Evolutionary conservation across 2,888 invertebrate species (phyloP), one percentile per base, ranked within the genome.

Genomic region (Leptinotarsa tumamoca): DNA sequence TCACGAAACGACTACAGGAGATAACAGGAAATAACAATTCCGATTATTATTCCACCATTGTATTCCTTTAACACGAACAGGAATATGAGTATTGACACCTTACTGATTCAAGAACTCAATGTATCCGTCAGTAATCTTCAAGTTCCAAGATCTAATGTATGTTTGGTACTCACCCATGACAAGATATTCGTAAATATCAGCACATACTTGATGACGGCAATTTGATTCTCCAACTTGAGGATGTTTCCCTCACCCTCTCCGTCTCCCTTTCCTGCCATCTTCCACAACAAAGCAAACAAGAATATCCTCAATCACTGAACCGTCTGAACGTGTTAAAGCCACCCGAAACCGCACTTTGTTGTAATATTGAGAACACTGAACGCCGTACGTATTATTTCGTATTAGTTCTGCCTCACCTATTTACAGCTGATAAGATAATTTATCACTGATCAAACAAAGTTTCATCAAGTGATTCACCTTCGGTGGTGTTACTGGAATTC

Each of bases 161-260:
- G 43, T 13, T 14, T 50, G 7, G 17, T 69, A 92, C 94, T 92
- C 87, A 95, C 95, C 94, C 94, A 95, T 84, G 94, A 89, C 71
- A 96, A 90, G 71, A 95, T 92, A 87, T 95, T 96, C 88, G 95
- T 92, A 85, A 94, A 95, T 84, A 96, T 93, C 79, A 96, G 89
- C 67, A 94, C 93, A 88, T 95, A 96, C 88, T 95, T 96, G 80
- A 96, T 91, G 85, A 94, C 93, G 80, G 93, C 93, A 84, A 95
- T 95, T 86, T 94, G 93, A 81, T 93, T 93, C 86, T 95, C 95
- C 84, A 95, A 89, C 85, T 92, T 92, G 49, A 90, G 89, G 4
- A 89, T 90, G 74, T 89, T 88, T 73, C 91, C 91, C 77, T 89
- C 88, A 67, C 91, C 91, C 82, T 88, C 89, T n/a, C 91, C 91